These are phyloP conservation scores for Uloborus diversus DNA, from an alignment of 1,140 invertebrate genomes.

Conservation along the genomic window DNA sequence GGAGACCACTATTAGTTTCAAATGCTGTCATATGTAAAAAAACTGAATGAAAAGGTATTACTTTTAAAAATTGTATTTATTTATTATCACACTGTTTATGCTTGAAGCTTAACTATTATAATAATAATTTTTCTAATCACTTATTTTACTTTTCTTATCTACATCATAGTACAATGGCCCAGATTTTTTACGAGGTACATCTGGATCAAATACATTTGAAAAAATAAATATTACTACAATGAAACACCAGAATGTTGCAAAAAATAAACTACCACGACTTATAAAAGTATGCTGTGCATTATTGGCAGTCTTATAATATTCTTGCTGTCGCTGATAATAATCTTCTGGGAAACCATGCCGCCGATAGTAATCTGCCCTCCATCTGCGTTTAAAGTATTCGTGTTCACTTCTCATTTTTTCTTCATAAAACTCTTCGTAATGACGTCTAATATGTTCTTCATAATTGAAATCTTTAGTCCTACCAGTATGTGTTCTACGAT, in stretches of 20 bases:
- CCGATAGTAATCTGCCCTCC: neutral
- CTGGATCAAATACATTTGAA: too few species aligned
- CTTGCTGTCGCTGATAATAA: neutral
- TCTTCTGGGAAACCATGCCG: neutral
- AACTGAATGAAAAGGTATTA: too few species aligned
- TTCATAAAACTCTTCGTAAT: conserved; percentile 29
- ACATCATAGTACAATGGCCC: conserved; percentile 1
- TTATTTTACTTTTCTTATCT: neutral
- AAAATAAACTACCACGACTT: too few species aligned
- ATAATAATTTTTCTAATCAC: too few species aligned
- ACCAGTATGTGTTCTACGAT: neutral
- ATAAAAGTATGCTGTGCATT: too few species aligned
- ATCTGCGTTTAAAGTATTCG: conserved; percentile 24
- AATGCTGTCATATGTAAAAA: too few species aligned
- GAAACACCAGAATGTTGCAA: too few species aligned
- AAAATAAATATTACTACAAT: too few species aligned
- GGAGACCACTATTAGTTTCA: too few species aligned
- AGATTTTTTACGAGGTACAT: neutral
- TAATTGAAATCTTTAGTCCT: conserved; percentile 19
- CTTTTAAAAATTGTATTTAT: too few species aligned
- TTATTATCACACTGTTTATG: too few species aligned
- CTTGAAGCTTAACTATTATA: too few species aligned
- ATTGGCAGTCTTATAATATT: neutral
- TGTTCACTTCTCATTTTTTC: conserved; percentile 4
- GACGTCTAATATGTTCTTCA: conserved; percentile 15